Evolutionary conservation across 2,888 invertebrate species (phyloP).

Genomic region (Diabrotica balteata): DNA sequence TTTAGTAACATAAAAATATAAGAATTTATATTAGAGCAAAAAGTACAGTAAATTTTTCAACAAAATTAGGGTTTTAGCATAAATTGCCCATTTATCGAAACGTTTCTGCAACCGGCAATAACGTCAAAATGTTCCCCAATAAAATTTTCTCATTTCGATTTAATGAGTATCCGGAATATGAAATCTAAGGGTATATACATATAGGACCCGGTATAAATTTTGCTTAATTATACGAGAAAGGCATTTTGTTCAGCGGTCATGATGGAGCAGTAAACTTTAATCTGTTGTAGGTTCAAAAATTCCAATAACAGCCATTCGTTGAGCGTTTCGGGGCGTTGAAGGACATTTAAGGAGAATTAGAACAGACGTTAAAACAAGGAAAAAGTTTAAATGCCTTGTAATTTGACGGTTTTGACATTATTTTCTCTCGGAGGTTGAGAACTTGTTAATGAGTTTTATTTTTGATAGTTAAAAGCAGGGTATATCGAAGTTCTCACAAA

Average conservation of each 20-base stretch:
- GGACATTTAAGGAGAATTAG: slow-evolving; percentile 1
- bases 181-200: slow-evolving; percentile 13
- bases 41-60: too few species aligned
- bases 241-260: slow-evolving; percentile 32
- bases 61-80: too few species aligned
- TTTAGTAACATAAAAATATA: too few species aligned
- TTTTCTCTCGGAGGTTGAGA: neutral
- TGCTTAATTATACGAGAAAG: slow-evolving; percentile 28
- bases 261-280: slow-evolving; percentile 43
- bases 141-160: slow-evolving; percentile 22
- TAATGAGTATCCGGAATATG: slow-evolving; percentile 22
- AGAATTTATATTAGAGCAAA: too few species aligned
- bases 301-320: slow-evolving; percentile 24
- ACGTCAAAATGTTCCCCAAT: slow-evolving; percentile 13
- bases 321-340: neutral
- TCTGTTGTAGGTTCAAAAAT: slow-evolving; percentile 30
- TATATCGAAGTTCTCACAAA: too few species aligned
- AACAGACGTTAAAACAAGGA: neutral
- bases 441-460: neutral
- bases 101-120: neutral
- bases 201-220: slow-evolving; percentile 21
- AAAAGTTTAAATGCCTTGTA: neutral
- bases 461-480: too few species aligned
- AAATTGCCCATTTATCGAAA: too few species aligned
- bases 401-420: neutral